phyloP scores from a whole-genome alignment of 2,113 vertebrate genomes.

The Cinclus cinclus region DNA sequence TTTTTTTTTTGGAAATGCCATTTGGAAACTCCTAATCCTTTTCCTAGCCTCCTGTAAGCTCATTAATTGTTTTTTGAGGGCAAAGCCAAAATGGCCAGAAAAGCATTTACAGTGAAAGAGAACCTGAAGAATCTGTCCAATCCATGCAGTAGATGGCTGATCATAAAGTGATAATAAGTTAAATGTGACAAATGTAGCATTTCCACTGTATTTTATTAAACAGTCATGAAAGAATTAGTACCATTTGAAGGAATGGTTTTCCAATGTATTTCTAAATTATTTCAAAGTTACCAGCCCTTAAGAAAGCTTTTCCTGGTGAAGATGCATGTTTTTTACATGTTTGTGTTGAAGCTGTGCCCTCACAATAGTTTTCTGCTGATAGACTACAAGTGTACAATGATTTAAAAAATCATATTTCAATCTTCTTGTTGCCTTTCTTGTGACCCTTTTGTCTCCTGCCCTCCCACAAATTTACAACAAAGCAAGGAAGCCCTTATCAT shows the following conservation, averaged over 20 bases:
- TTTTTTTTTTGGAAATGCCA: neutral
- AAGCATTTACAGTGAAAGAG: neutral
- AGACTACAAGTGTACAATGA: neutral
- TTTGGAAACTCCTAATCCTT: fast-evolving
- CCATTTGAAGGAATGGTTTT: neutral
- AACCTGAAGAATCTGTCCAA: neutral
- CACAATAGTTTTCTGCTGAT: neutral
- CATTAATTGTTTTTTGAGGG: neutral
- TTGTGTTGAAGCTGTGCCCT: neutral
- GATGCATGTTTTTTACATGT: neutral
- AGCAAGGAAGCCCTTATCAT: neutral
- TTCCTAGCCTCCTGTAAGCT: fast-evolving
- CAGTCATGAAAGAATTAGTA: neutral
- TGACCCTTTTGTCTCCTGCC: fast-evolving
- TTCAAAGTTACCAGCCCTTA: neutral
- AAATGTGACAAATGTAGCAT: neutral
- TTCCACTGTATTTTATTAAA: neutral
- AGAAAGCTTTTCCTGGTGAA: neutral
- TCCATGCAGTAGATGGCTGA: fast-evolving
- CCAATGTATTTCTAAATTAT: neutral
- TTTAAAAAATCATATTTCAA: neutral
- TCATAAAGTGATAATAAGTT: neutral
- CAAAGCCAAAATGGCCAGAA: neutral
- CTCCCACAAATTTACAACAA: neutral
- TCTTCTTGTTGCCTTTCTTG: neutral